Evolutionary conservation across 2,888 invertebrate genomes (phyloP), one percentile per base, ranked within the genome.

Genomic region (Leistus spinibarbis): DNA sequence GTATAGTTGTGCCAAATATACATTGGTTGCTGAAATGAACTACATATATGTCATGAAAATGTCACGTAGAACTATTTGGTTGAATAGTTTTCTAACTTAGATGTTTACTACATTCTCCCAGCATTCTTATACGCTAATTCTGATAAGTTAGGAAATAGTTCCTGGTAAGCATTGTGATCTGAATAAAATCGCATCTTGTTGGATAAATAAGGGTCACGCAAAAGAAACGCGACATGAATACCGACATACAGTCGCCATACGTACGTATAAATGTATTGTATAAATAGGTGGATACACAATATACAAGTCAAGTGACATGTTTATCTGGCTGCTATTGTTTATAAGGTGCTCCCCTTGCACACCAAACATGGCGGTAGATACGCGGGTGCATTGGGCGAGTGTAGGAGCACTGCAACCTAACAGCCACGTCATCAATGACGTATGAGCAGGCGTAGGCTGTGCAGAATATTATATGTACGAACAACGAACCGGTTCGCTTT

Each of bases 241-340:
- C 40, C 40, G 40, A 40, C 40, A 40, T 40, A 40, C 40, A 40
- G 40, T 40, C 40, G 40, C 40, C 40, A 40, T 40, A 40, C 13
- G 40, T 40, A 40, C 13, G 13, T n/a, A n/a, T n/a, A 40, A 40
- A 40, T 13, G 40, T 40, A 40, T 40, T 40, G 40, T 40, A 40
- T 40, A 40, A 40, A 40, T 40, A 40, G 40, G 40, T 40, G 40
- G 13, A 40, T 40, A 40, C 40, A 40, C n/a, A n/a, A n/a, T n/a
- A 40, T 40, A 13, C 40, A 40, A n/a, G n/a, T n/a, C 40, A 40
- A 20, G 60, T 60, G 60, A 60, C 19, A 60, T 60, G 60, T 60
- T 60, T 60, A 60, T 22, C 60, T 60, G 60, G 60, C 60, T 20
- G 60, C 20, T 60, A 60, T 60, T 60, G 60, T 60, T 60, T 60